phyloP scores from a whole-genome alignment of 2,113 vertebrate species.

The Chamaea fasciata region DNA sequence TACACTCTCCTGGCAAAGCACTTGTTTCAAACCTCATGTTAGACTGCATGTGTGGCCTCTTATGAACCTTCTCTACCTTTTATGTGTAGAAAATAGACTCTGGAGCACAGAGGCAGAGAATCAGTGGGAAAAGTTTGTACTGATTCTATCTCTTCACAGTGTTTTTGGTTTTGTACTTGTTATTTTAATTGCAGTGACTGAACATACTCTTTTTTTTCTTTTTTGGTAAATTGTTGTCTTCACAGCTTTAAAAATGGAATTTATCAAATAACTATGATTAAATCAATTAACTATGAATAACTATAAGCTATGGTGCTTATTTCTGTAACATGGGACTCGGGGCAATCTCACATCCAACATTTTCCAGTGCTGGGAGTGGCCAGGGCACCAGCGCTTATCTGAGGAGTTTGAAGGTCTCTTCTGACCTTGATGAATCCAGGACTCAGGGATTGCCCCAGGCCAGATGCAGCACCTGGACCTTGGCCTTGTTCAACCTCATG shows the following conservation, averaged over 20 bases:
- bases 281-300: not conserved
- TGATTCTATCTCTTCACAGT: not conserved
- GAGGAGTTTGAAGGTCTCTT: not conserved
- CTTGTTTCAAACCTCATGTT: not conserved
- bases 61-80: not conserved
- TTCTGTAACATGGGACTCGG: not conserved
- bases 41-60: not conserved
- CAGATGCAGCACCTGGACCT: not conserved
- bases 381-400: rapidly evolving
- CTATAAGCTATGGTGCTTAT: not conserved
- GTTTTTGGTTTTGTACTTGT: not conserved
- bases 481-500: rapidly evolving
- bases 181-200: not conserved
- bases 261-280: not conserved
- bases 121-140: not conserved
- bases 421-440: rapidly evolving
- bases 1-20: not conserved
- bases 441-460: rapidly evolving
- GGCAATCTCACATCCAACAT: not conserved
- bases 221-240: not conserved
- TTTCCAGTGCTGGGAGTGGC: not conserved
- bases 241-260: not conserved
- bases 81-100: not conserved
- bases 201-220: not conserved
- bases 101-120: not conserved